Base-by-base conservation (phyloP, 2,888 invertebrate genomes). In the Drosophila ustulata region DNA sequence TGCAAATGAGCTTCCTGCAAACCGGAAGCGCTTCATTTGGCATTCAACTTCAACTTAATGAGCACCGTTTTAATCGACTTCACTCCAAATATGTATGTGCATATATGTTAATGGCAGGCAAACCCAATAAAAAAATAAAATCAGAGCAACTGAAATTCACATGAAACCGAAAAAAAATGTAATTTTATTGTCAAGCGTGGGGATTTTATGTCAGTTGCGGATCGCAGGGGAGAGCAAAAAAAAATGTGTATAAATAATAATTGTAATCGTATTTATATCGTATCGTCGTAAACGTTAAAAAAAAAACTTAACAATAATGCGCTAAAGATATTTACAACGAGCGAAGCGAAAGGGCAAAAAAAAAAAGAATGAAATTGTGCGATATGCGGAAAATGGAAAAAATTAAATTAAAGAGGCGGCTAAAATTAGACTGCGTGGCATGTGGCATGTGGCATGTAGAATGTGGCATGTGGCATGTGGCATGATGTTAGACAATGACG, bases 401-500 rank as follows among this genome's bases (percentile, higher is more conserved):
- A 41, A 51, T 41, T 13, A 41, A 41, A 41, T 41, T 41, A 41
- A 18, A 41, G 13, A 45, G 25, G 11, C 61, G 49, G 32, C 46
- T 57, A 37, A 45, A 65, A 59, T 51, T 43, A 34, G 58, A 30
- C 23, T n/a, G 28, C 41, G 13, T 13, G 43, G 46, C 43, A 47
- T 7, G 41, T 41, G 47, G 46, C 51, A 26, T 9, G 53, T 23
- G 13, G 39, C 4, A 5, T 26, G n/a, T 25, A n/a, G n/a, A n/a
- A 47, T 7, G 41, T 41, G 47, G 46, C 51, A 26, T 9, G 53
- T 23, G 13, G 39, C 4, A 5, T 26, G n/a, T 25, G 49, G 4
- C 37, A n/a, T 9, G n/a, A 18, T 11, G 28, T 56, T 61, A 97
- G 85, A 97, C 97, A 89, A 97, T 95, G 88, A 97, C 96, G 72